Conservation (phyloP, 1,140 invertebrate genomes). For the Catajapyx aquilonaris region DNA sequence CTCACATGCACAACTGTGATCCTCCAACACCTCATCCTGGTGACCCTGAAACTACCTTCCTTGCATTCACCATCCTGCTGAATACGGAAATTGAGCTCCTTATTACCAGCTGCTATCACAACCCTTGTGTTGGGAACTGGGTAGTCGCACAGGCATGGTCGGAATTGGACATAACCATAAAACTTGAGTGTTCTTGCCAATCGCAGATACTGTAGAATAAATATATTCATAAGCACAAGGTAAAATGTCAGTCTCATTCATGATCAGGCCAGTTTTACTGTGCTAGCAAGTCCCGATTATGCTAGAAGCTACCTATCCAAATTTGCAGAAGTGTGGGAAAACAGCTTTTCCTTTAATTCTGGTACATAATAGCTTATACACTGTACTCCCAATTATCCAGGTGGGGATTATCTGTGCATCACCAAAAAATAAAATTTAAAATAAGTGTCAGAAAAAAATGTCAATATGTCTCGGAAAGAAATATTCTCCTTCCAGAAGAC, state of each 20-base stretch:
- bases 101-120: slow-evolving; percentile 47
- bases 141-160: slow-evolving; percentile 53
- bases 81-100: slow-evolving; percentile 49
- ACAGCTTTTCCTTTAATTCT: too few relatives aligned
- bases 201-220: slow-evolving; percentile 52
- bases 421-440: too few relatives aligned
- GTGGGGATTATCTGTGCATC: too few relatives aligned
- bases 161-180: slow-evolving; percentile 74
- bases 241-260: slow-evolving; percentile 1
- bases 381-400: too few relatives aligned
- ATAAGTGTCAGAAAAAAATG: too few relatives aligned
- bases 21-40: slow-evolving; percentile 87
- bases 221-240: slow-evolving; percentile 2
- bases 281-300: too few relatives aligned
- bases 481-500: too few relatives aligned
- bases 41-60: slow-evolving; percentile 77
- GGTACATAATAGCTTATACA: too few relatives aligned
- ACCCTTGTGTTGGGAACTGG: slow-evolving; percentile 41
- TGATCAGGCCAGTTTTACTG: slow-evolving; percentile 3
- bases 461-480: too few relatives aligned
- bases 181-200: slow-evolving; percentile 56
- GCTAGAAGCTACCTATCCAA: too few relatives aligned
- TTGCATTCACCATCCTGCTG: slow-evolving; percentile 27
- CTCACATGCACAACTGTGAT: slow-evolving; percentile 72
- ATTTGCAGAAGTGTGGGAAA: too few relatives aligned